These are phyloP conservation scores for Platysternon megacephalum DNA, from an alignment of 2,113 vertebrate genomes.

Conservation along the genomic window DNA sequence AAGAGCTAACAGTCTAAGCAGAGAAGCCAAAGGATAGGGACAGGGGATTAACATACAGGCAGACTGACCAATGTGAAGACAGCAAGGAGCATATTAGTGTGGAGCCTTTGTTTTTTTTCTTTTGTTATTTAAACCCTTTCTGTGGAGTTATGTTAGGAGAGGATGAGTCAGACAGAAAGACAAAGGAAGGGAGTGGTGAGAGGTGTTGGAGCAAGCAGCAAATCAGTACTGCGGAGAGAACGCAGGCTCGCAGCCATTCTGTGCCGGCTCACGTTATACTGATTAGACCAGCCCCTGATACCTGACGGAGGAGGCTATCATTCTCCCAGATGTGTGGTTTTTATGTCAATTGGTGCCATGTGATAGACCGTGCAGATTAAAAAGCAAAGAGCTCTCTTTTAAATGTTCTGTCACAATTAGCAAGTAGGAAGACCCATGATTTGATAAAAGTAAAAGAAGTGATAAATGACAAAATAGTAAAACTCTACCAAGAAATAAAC, in stretches of 20 bases:
- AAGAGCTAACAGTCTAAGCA: not conserved
- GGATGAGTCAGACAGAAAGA: not conserved
- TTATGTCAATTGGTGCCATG: not conserved
- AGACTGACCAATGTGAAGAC: not conserved
- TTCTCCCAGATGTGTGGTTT: not conserved
- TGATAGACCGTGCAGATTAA: not conserved
- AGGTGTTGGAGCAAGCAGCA: not conserved
- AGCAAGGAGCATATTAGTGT: not conserved
- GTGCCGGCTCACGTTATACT: not conserved
- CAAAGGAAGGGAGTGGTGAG: not conserved
- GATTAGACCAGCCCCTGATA: not conserved
- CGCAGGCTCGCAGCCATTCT: not conserved
- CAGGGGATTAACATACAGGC: not conserved
- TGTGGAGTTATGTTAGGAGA: not conserved
- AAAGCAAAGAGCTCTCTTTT: not conserved
- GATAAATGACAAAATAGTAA: not conserved
- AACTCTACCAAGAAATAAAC: no score
- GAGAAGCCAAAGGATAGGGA: not conserved
- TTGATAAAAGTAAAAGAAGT: not conserved
- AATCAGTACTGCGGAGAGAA: not conserved
- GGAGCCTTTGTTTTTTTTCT: not conserved
- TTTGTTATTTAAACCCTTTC: not conserved
- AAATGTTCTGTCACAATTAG: not conserved
- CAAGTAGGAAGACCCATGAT: not conserved
- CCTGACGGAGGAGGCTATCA: not conserved